Evolutionary conservation across 1,140 invertebrate genomes (phyloP), one percentile per base, ranked within the genome.

Genomic region (Apis florea): DNA sequence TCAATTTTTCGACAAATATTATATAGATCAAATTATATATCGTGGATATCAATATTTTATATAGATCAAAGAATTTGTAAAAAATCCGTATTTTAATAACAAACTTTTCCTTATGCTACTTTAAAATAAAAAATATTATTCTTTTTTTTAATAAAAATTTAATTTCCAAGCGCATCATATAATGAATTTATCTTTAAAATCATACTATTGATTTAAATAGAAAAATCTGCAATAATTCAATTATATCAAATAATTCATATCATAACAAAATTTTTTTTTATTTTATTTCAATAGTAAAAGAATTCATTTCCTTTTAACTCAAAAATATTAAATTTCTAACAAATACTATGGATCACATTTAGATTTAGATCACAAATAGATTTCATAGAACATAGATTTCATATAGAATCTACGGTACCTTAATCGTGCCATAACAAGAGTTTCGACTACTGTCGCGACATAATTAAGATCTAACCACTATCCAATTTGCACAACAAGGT

Each of bases 351-450:
- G n/a, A 24, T 54, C 8, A 21, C 21, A n/a, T 40, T n/a, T n/a
- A n/a, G n/a, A n/a, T n/a, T n/a, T n/a, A n/a, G n/a, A n/a, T n/a
- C n/a, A n/a, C n/a, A n/a, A n/a, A n/a, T n/a, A n/a, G n/a, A n/a
- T n/a, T 49, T 68, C 21, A 67, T 0, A 8, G 66, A 24, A 51
- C 40, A n/a, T 13, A 24, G 47, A 40, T 47, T 24, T 21, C 21
- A 58, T 6, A 19, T 26, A 63, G 51, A 51, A 70, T 40, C 66
- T 76, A 79, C 77, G 12, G 40, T 84, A 90, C 89, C 89, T 89
- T 81, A 84, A 85, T 61, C 76, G 85, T 77, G 83, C 81, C 87
- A 90, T 90, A 82, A 61, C 76, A 78, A 79, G 81, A 74, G 68
- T 59, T 58, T 77, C 63, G 53, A 31, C 56, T 83, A 83, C 54